These are phyloP conservation scores for Coleophora deauratella DNA, from an alignment of 2,888 invertebrate genomes.

Conservation along the genomic window DNA sequence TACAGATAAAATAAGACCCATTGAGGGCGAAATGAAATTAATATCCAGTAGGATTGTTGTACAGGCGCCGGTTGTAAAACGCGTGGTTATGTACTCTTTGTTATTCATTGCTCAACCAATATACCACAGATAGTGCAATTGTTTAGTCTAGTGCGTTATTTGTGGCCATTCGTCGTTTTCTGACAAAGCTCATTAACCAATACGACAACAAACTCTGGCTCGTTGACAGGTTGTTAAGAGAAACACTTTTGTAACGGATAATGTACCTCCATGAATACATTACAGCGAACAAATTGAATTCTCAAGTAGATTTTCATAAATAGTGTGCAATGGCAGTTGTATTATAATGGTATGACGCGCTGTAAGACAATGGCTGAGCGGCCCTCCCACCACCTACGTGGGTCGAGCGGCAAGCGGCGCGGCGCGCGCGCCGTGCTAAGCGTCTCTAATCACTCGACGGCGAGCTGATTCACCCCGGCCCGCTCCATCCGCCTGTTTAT, in stretches of 20 bases:
- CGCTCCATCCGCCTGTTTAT: slow-evolving; percentile 62
- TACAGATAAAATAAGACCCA: slow-evolving; percentile 15
- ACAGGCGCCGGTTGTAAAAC: not conserved
- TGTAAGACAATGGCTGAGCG: slow-evolving; percentile 63
- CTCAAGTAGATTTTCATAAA: slow-evolving; percentile 66
- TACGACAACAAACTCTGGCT: slow-evolving; percentile 25
- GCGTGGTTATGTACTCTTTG: not conserved
- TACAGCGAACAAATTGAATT: slow-evolving; percentile 66
- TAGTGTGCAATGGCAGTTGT: slow-evolving; percentile 62
- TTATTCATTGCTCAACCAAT: not conserved
- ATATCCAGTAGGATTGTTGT: not conserved
- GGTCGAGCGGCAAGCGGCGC: slow-evolving; percentile 16
- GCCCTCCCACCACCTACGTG: slow-evolving; percentile 67
- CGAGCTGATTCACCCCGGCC: slow-evolving; percentile 63
- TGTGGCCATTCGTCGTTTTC: slow-evolving; percentile 8
- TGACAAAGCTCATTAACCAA: slow-evolving; percentile 20
- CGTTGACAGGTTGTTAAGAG: slow-evolving; percentile 46
- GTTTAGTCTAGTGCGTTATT: slow-evolving; percentile 6
- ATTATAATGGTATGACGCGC: slow-evolving; percentile 64
- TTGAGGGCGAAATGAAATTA: slow-evolving; percentile 3
- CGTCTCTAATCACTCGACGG: slow-evolving; percentile 68
- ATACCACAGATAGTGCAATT: not conserved
- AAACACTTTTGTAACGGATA: slow-evolving; percentile 39
- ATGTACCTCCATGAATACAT: slow-evolving; percentile 56
- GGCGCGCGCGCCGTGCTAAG: slow-evolving; percentile 59